Conservation (phyloP, 2,797 vertebrate species). For the Epinephelus malabaricus region DNA sequence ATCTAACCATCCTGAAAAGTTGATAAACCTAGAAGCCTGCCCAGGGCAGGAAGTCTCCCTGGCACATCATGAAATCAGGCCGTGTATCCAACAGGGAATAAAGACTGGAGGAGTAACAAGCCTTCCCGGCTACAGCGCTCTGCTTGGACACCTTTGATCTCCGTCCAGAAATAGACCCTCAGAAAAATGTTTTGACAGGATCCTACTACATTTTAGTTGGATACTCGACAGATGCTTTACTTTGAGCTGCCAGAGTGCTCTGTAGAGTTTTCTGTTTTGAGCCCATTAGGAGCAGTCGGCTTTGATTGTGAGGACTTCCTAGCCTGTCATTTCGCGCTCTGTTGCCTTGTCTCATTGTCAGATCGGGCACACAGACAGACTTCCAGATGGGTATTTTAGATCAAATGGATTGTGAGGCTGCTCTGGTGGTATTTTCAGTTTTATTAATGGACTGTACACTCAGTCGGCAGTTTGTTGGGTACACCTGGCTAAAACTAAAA, state of each 20-base stretch:
- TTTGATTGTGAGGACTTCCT: conserved; percentile 31
- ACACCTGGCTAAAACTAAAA: neutral
- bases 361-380: neutral
- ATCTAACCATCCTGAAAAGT: conserved; percentile 50
- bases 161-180: conserved; percentile 66
- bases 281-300: conserved; percentile 13
- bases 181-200: conserved; percentile 53
- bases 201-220: conserved; percentile 42
- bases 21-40: conserved; percentile 46
- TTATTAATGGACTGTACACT: neutral
- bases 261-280: conserved; percentile 24
- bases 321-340: conserved; percentile 9
- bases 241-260: conserved; percentile 1
- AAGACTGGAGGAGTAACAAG: conserved; percentile 53
- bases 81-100: conserved; percentile 63
- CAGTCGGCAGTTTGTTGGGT: neutral
- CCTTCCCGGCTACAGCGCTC: conserved; percentile 41
- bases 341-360: conserved; percentile 4
- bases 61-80: conserved; percentile 67
- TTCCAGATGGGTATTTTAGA: neutral
- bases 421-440: conserved; percentile 4
- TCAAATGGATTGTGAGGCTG: neutral
- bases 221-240: conserved; percentile 12
- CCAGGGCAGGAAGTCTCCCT: conserved; percentile 42
- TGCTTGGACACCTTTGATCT: conserved; percentile 65